These are phyloP conservation scores for Brachirus orientalis DNA, from an alignment of 2,113 vertebrate species.

Conservation along the genomic window DNA sequence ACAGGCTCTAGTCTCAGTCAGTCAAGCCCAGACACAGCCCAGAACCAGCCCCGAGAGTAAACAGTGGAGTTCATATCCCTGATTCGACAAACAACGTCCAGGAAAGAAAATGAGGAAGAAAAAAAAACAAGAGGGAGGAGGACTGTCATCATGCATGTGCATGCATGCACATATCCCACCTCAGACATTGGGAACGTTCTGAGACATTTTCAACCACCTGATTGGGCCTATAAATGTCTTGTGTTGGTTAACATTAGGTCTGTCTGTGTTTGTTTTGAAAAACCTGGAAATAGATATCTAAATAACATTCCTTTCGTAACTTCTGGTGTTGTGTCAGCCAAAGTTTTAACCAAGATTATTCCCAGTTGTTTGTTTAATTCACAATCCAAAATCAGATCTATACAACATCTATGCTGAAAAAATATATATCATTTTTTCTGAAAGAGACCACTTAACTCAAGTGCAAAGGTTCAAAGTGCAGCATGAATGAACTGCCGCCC, in stretches of 20 bases:
- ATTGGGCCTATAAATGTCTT: slow-evolving; percentile 58
- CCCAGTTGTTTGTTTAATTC: slow-evolving; percentile 52
- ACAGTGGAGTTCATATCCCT: slow-evolving; percentile 70
- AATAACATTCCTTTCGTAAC: slow-evolving; percentile 67
- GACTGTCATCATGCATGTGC: slow-evolving; percentile 58
- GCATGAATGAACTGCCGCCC: background rate
- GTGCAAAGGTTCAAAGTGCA: slow-evolving; percentile 8
- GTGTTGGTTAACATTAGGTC: slow-evolving; percentile 69
- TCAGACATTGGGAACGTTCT: slow-evolving; percentile 56
- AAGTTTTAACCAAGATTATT: slow-evolving; percentile 57
- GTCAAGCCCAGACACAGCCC: slow-evolving; percentile 78
- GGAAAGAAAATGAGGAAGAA: slow-evolving; percentile 29
- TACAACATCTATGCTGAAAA: background rate
- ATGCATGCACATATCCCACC: slow-evolving; percentile 57
- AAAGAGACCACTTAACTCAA: background rate
- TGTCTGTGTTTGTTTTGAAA: slow-evolving; percentile 60
- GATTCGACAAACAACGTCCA: slow-evolving; percentile 58
- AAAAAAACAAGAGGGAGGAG: slow-evolving; percentile 24
- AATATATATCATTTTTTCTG: no score
- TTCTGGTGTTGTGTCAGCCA: slow-evolving; percentile 27
- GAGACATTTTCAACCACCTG: slow-evolving; percentile 66
- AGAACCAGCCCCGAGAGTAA: slow-evolving; percentile 71
- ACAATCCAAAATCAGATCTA: slow-evolving; percentile 35
- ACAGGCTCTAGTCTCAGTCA: slow-evolving; percentile 50
- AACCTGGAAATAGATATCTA: slow-evolving; percentile 67